Base-by-base conservation (phyloP, 2,113 vertebrate genomes). In the Trachemys scripta region DNA sequence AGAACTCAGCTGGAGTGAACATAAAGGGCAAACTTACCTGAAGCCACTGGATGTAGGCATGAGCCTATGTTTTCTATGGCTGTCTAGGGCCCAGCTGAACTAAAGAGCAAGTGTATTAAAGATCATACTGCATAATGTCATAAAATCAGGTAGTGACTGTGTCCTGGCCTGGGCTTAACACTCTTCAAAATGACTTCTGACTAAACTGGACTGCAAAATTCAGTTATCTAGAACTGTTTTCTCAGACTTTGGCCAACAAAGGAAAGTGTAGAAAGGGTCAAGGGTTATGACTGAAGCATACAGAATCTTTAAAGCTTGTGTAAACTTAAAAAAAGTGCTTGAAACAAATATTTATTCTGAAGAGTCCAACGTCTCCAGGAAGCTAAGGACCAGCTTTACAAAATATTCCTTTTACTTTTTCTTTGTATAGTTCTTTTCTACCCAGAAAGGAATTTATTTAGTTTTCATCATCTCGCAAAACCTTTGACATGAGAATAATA, bases 261-360 rank as follows among this genome's bases (percentile, higher is more conserved):
- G 84, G 62, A 47, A 92, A 95, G 47, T 29, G 62, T 6, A 49
- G 49, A 96, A 84, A 94, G 51, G 83, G 92, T 42, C 59, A 95
- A 96, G 91, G 96, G 94, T 96, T 97, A 97, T 98, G 96, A 94
- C 57, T 84, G 35, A 95, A 94, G 42, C 38, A 76, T 80, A 57
- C 35, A 94, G 89, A 85, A n/a, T 83, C 69, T 95, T 98, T 96
- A 53, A 82, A 89, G 57, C 51, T 92, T 82, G 97, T 57, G 78
- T 72, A 87, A 57, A 45, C 89, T 69, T 62, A 72, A 80, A 88
- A 83, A 76, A 27, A 11, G 12, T 54, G 49, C 47, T 88, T 87
- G 91, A 96, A 76, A 42, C 38, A 94, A 85, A 93, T 88, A 9
- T 25, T 94, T 95, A 85, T 84, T 27, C 94, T 4, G 51, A 54